These are phyloP conservation scores for Ceryle rudis DNA, from an alignment of 2,797 vertebrate species.

Conservation along the genomic window DNA sequence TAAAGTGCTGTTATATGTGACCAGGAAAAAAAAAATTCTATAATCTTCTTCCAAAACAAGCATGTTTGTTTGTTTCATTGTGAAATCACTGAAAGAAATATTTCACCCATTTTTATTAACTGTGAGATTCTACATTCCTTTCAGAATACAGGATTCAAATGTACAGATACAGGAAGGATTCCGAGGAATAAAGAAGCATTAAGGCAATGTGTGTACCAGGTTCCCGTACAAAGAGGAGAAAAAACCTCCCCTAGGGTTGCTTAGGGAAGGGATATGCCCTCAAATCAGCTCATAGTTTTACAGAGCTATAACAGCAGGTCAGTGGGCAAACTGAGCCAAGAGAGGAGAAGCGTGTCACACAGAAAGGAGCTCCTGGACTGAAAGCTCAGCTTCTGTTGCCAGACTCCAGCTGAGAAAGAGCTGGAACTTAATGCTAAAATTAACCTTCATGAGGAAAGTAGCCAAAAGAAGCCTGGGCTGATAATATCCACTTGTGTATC, in stretches of 20 bases:
- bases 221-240: neutral
- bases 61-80: neutral
- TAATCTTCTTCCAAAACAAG: neutral
- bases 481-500: conserved; percentile 70
- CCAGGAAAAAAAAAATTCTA: neutral
- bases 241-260: neutral
- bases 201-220: neutral
- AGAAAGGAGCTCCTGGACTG: conserved; percentile 57
- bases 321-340: conserved; percentile 38
- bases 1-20: neutral
- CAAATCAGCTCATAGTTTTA: conserved; percentile 59
- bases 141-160: neutral
- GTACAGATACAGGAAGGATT: neutral
- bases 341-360: conserved; percentile 58
- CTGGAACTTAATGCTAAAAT: conserved; percentile 69
- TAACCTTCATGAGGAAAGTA: conserved; percentile 66
- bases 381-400: conserved; percentile 66
- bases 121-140: neutral
- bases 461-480: conserved; percentile 71
- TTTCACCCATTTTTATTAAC: neutral
- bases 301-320: conserved; percentile 63
- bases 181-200: neutral
- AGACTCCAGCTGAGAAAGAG: conserved; percentile 70
- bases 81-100: neutral
- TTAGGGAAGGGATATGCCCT: conserved; percentile 34